Evolutionary conservation across 2,113 vertebrate genomes (phyloP), one percentile per base, ranked within the genome.

Genomic region (Gopherus flavomarginatus): DNA sequence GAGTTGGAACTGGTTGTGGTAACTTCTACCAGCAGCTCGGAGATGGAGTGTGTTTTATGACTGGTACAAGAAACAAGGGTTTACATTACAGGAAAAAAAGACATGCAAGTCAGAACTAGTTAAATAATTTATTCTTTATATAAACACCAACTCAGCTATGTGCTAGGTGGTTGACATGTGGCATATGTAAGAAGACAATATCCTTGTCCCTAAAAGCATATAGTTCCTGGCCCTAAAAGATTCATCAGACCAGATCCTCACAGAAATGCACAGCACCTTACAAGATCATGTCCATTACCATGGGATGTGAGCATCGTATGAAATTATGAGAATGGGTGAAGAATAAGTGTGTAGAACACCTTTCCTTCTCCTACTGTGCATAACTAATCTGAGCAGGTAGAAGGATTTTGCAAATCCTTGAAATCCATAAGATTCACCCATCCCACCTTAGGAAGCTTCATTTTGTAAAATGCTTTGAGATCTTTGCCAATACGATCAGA

Each of bases 281-380:
- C 1, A 5, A 24, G 17, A 62, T 38, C 4, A 1, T 24, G 2
- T 17, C 31, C 89, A 38, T 82, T 83, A 4, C 2, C 0, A 0
- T 11, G 8, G 86, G 4, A 6, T 3, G 12, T 42, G 3, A 27
- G 2, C 13, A 8, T 9, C 29, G 11, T 26, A 35, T 9, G 19
- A 42, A 24, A 50, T 53, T 16, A 38, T 19, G 26, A 29, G 26
- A 21, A 29, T 16, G 12, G 0, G 1, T 0, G 22, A 49, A 14
- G 10, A 82, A n/a, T 81, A 86, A 69, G 29, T 31, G 27, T 8
- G 42, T 2, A 1, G 2, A 0, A 21, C 35, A n/a, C 31, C 65
- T 69, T n/a, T 69, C 35, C 65, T 69, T 69, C 35, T 69, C 65
- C 65, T 38, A 21, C 35, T 19, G 65, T 69, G 10, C 16, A n/a